Evolutionary conservation across 2,888 invertebrate genomes (phyloP).

Genomic region (Nemurella pictetii): DNA sequence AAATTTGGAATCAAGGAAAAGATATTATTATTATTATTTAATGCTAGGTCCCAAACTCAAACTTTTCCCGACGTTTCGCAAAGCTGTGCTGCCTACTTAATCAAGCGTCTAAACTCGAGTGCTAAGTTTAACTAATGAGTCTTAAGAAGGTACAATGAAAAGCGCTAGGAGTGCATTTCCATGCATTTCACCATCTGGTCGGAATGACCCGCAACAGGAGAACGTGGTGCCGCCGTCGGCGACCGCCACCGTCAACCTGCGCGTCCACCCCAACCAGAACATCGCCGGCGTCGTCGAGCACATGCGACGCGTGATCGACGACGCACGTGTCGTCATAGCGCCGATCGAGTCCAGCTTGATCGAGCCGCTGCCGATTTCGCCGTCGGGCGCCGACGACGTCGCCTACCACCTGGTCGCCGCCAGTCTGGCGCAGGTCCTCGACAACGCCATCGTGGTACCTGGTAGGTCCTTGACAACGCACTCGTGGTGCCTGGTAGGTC

Average conservation of each 20-base stretch:
- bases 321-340: slow-evolving; percentile 48
- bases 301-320: slow-evolving; percentile 47
- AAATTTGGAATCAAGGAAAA: too few relatives aligned
- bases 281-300: slow-evolving; percentile 50
- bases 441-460: slow-evolving; percentile 51
- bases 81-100: too few relatives aligned
- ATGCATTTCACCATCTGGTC: too few relatives aligned
- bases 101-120: too few relatives aligned
- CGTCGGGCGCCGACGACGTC: slow-evolving; percentile 50
- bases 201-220: slow-evolving; percentile 48
- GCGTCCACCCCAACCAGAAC: slow-evolving; percentile 54
- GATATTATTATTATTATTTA: too few relatives aligned
- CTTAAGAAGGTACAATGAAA: too few relatives aligned
- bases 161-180: too few relatives aligned
- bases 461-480: too few relatives aligned
- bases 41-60: too few relatives aligned
- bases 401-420: slow-evolving; percentile 52
- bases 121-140: too few relatives aligned
- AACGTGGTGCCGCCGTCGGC: slow-evolving; percentile 55
- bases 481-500: too few relatives aligned
- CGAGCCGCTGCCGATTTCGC: slow-evolving; percentile 52
- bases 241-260: slow-evolving; percentile 54
- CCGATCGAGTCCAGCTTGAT: slow-evolving; percentile 43
- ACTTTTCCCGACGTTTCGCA: too few relatives aligned
- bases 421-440: slow-evolving; percentile 52